phyloP scores from a whole-genome alignment of 2,888 invertebrate genomes.

The Gari tellinella region DNA sequence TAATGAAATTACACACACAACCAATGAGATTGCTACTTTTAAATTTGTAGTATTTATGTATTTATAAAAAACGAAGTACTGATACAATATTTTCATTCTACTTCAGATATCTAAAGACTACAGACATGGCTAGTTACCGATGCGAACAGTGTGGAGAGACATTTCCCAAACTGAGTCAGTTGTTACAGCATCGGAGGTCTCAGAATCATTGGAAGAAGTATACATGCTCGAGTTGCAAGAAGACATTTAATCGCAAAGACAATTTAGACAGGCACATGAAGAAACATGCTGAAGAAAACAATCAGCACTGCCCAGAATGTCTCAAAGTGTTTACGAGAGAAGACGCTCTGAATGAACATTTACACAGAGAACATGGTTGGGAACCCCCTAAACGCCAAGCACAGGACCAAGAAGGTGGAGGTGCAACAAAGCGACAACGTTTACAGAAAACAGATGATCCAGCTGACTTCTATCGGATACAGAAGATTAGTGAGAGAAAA shows the following conservation, averaged over 20 bases:
- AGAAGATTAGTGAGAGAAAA: slow-evolving; percentile 18
- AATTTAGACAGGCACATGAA: slow-evolving; percentile 50
- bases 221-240: slow-evolving; percentile 21
- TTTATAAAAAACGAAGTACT: too few relatives aligned
- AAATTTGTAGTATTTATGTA: too few relatives aligned
- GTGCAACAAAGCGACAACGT: slow-evolving; percentile 39
- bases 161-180: slow-evolving; percentile 28
- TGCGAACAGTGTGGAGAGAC: slow-evolving; percentile 31
- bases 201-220: slow-evolving; percentile 29
- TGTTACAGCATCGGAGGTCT: too few relatives aligned
- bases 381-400: neutral
- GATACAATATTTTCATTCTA: too few relatives aligned
- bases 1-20: too few relatives aligned
- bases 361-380: slow-evolving; percentile 8
- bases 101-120: too few relatives aligned
- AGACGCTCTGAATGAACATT: slow-evolving; percentile 12
- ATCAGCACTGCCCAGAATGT: slow-evolving; percentile 30
- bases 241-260: slow-evolving; percentile 20
- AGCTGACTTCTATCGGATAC: slow-evolving; percentile 3
- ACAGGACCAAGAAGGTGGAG: neutral
- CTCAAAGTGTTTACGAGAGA: slow-evolving; percentile 21
- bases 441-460: too few relatives aligned
- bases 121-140: slow-evolving; percentile 2
- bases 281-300: slow-evolving; percentile 14
- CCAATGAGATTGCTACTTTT: too few relatives aligned